Conservation (phyloP, 2,797 vertebrate species). For the Clamator glandarius region DNA sequence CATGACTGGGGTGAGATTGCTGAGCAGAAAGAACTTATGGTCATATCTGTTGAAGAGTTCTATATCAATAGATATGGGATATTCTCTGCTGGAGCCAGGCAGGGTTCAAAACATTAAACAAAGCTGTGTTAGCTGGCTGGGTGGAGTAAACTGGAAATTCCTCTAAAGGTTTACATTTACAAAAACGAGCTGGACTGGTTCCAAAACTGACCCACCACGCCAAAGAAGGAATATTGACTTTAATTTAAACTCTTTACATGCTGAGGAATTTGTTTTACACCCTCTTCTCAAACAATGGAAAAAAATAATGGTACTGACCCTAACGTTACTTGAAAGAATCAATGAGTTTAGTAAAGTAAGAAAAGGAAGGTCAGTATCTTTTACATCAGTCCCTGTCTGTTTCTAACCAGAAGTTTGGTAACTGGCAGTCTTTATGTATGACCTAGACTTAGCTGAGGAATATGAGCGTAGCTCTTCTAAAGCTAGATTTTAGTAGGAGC, state of each 20-base stretch:
- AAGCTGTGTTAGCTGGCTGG: background rate
- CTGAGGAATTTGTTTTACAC: background rate
- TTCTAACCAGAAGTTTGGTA: background rate
- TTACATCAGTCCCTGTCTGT: background rate
- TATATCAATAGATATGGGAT: conserved; percentile 22
- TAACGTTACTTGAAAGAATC: background rate
- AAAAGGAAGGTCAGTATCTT: background rate
- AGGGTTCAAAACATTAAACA: conserved; percentile 16
- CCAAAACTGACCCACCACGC: conserved; percentile 25
- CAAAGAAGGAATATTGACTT: conserved; percentile 40
- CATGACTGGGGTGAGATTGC: background rate
- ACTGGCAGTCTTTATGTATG: background rate
- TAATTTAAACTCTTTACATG: background rate
- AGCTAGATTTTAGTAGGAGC: background rate
- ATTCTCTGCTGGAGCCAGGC: conserved; percentile 8
- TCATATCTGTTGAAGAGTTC: background rate
- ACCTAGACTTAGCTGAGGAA: background rate
- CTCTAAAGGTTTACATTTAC: background rate
- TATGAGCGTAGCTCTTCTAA: background rate
- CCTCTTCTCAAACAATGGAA: conserved; percentile 18
- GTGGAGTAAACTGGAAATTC: conserved; percentile 1
- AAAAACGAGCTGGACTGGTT: background rate
- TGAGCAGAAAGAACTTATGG: background rate
- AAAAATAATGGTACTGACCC: background rate
- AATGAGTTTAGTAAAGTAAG: background rate